A percentile compares a stretch with the other conserved stretches of the same genome.
Evolutionary conservation across 1,140 invertebrate species (phyloP).

Genomic region (Brachionus manjavacas): DNA sequence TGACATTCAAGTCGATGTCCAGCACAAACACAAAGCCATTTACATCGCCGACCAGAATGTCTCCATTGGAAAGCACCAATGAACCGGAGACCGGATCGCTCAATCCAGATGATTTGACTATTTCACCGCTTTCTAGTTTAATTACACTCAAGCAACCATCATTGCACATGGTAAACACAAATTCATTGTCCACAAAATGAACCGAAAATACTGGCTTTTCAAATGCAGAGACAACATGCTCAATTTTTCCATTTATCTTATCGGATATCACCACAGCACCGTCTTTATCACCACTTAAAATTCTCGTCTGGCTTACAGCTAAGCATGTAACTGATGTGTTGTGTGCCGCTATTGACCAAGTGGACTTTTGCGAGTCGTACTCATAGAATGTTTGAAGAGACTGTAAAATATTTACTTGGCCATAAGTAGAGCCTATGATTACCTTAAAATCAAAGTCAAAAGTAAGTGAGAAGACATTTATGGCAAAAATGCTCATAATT

Average conservation of each 20-base stretch:
- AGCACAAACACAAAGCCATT: neutral
- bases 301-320: neutral
- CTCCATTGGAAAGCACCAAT: neutral
- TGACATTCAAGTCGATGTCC: neutral
- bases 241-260: neutral
- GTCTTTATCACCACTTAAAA: neutral
- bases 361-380: neutral
- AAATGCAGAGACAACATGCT: neutral
- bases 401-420: neutral
- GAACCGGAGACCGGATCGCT: neutral
- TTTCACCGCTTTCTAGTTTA: neutral
- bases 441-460: neutral
- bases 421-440: neutral
- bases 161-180: neutral
- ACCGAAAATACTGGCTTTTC: neutral
- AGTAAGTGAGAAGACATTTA: neutral
- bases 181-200: neutral
- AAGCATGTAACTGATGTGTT: neutral
- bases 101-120: neutral
- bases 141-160: neutral
- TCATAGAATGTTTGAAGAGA: neutral
- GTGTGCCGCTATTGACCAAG: neutral
- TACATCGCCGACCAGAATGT: neutral
- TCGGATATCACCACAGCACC: neutral
- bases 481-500: neutral